phyloP scores from a whole-genome alignment of 2,797 vertebrate genomes.

The Tenualosa thibaudeaui region DNA sequence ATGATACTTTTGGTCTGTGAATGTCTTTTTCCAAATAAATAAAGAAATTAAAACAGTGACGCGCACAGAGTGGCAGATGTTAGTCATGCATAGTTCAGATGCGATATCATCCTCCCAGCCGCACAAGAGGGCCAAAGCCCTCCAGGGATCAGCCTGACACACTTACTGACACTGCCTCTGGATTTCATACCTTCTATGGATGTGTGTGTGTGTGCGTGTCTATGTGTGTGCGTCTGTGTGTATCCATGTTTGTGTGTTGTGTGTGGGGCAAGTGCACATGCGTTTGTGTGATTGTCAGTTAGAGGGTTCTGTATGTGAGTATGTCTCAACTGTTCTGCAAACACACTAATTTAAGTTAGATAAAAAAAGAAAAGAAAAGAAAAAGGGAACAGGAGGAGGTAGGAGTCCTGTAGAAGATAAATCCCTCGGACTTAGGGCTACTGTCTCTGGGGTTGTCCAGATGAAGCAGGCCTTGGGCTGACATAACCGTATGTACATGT shows the following conservation, averaged over 20 bases:
- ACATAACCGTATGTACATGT: neutral
- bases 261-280: neutral
- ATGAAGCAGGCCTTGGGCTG: neutral
- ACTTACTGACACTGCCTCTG: slow-evolving; percentile 57
- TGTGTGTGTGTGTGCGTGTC: neutral
- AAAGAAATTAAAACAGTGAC: slow-evolving; percentile 64
- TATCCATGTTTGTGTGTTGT: neutral
- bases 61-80: slow-evolving; percentile 56
- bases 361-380: too few species aligned
- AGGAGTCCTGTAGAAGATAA: neutral
- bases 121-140: slow-evolving; percentile 34
- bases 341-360: neutral
- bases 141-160: slow-evolving; percentile 48
- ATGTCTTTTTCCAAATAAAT: slow-evolving; percentile 44
- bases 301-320: neutral
- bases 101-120: slow-evolving; percentile 54
- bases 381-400: too few species aligned
- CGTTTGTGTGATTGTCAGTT: neutral
- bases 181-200: slow-evolving; percentile 19
- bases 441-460: neutral
- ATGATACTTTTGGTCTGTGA: slow-evolving; percentile 27
- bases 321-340: neutral
- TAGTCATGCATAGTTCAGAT: slow-evolving; percentile 61
- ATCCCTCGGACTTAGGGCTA: neutral
- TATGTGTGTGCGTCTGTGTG: neutral